Base-by-base conservation (phyloP, 2,113 vertebrate genomes). In the Leucopternis melanops region DNA sequence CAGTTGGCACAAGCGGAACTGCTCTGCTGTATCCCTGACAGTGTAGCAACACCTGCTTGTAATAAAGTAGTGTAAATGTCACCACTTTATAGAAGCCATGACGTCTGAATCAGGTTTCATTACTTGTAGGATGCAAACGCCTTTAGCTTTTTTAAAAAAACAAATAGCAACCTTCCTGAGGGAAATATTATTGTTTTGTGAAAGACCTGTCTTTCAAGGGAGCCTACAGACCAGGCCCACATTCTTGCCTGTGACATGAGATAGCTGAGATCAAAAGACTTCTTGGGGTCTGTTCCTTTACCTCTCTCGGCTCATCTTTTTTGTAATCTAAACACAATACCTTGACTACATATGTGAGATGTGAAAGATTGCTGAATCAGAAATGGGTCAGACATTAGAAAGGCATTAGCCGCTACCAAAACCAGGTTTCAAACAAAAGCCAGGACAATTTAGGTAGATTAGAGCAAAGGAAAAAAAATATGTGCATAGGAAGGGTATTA, bases 401-500 rank as follows among this genome's bases (percentile, higher is more conserved):
- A 97, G 92, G 97, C 97, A 98, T 98, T 98, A 98, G 95, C 97
- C 97, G 96, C 96, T 97, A 97, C 98, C 97, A 96, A 98, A 98
- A 97, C 97, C 96, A 97, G 98, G 97, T 98, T 98, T 98, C 97
- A 98, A 98, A 98, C 98, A 98, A 98, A 98, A 98, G 98, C 98
- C 97, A 97, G 98, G 98, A 98, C 98, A 98, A 98, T 98, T 98
- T 98, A 98, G 98, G 98, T 98, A 98, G 98, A 98, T 98, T 98
- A 98, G 97, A 98, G 98, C 97, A 97, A 97, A 98, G 97, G 97
- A 95, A 97, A 97, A 97, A 98, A 98, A 98, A 98, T 98, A 97
- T 98, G 98, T 98, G 98, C 98, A 98, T 98, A 98, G 98, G 98
- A 98, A 99, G 98, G 98, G 98, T 99, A 99, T 99, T 99, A 98